Conservation (phyloP, 2,113 vertebrate species). For the Acrocephalus kingi region DNA sequence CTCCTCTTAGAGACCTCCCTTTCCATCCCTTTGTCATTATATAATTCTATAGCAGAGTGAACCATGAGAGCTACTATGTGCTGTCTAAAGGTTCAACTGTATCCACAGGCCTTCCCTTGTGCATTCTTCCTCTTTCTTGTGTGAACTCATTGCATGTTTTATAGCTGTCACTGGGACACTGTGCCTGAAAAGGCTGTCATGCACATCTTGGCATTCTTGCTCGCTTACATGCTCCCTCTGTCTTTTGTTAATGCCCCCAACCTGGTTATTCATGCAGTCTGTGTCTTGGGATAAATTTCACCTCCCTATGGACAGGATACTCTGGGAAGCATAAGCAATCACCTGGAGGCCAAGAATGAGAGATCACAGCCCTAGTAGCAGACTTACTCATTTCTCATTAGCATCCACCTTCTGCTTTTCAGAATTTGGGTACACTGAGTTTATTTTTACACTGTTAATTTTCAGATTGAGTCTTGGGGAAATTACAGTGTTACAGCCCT, state of each 20-base stretch:
- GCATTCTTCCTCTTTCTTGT: background rate
- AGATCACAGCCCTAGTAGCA: background rate
- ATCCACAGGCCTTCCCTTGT: background rate
- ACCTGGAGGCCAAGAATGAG: background rate
- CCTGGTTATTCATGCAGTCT: background rate
- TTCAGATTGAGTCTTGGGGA: background rate
- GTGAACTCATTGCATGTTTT: background rate
- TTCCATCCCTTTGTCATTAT: background rate
- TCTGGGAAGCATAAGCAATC: background rate
- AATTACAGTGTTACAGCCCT: background rate
- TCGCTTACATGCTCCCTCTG: background rate
- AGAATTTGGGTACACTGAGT: background rate
- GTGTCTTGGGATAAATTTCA: background rate
- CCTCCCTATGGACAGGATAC: background rate
- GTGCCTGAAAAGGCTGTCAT: background rate
- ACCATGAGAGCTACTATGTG: background rate
- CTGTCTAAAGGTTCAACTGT: background rate
- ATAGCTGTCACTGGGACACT: background rate
- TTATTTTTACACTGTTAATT: background rate
- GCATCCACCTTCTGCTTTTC: background rate
- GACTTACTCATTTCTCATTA: background rate
- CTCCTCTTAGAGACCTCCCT: background rate
- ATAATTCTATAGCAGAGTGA: background rate
- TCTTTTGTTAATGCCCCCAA: background rate
- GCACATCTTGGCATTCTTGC: accelerated